Evolutionary conservation across 2,888 invertebrate species (phyloP), one percentile per base, ranked within the genome.

Genomic region (Zonitis immaculata): DNA sequence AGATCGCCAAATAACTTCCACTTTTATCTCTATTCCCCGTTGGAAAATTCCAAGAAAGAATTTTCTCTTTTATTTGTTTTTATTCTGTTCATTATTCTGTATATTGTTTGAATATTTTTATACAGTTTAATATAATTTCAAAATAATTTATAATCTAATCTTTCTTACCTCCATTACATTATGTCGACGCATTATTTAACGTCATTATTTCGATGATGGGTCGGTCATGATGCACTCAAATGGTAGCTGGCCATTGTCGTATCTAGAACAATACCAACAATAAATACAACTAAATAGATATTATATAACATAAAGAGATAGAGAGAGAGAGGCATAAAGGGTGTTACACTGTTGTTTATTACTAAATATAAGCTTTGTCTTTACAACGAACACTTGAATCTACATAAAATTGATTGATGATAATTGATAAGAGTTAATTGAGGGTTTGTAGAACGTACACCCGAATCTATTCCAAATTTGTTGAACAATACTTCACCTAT

Each of bases 141-240:
- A 14, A 12, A 14, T 14, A 7, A 8, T 3, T 32, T 6, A n/a
- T n/a, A n/a, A n/a, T n/a, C n/a, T n/a, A n/a, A n/a, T 32, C 3
- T 59, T 62, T 55, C 66, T 66, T 65, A 68, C 68, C 68, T 68
- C 68, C 68, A 68, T 68, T 61, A 68, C 66, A 68, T 68, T 68
- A 68, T 65, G 62, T 65, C 60, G 53, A 58, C 62, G 63, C 66
- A 67, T 67, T 66, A 66, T 64, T 64, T 65, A 53, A 62, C 63
- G 54, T 66, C 68, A 66, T 67, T 66, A 66, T 67, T 39, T 59
- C 57, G 56, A 35, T 54, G 48, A 56, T 59, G 57, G 59, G 56
- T 57, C 47, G 60, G 62, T 63, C 64, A 66, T 62, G 63, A 61
- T 62, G 59, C 57, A 55, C 56, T 56, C 54, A 57, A 59, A 56